phyloP scores from a whole-genome alignment of 2,888 invertebrate genomes.

The Piscicola geometra region DNA sequence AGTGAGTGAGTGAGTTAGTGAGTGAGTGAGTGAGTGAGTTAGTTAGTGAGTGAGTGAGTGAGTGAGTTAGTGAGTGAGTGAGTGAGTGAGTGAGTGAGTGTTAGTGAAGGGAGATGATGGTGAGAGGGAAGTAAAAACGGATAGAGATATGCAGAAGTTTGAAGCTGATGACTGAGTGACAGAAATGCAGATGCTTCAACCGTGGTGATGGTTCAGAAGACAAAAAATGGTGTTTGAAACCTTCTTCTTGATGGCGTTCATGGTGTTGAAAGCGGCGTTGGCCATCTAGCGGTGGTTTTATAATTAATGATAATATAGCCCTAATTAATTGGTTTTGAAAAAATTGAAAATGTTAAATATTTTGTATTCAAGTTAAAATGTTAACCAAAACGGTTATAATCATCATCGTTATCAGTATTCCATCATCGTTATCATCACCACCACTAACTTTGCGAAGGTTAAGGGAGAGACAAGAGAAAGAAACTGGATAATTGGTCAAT shows the following conservation, averaged over 20 bases:
- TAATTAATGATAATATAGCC: too few species aligned
- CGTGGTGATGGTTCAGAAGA: background rate
- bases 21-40: background rate
- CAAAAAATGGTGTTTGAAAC: background rate
- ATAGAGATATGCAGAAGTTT: background rate
- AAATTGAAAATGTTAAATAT: too few species aligned
- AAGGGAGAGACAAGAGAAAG: too few species aligned
- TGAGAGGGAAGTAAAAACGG: background rate
- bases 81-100: background rate
- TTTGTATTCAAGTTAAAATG: too few species aligned
- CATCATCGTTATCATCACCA: too few species aligned
- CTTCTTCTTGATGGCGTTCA: conserved; percentile 37
- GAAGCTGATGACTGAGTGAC: too few species aligned
- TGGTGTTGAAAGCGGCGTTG: conserved; percentile 35
- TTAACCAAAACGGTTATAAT: too few species aligned
- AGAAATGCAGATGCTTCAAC: too few species aligned
- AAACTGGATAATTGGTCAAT: too few species aligned
- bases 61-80: background rate
- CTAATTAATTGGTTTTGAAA: too few species aligned
- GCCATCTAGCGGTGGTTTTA: conserved; percentile 31
- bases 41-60: background rate
- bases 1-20: background rate
- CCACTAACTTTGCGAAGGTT: too few species aligned
- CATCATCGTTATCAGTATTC: too few species aligned
- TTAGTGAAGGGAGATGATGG: background rate